A percentile compares a stretch with the other conserved stretches of the same genome.
Conservation (phyloP, 92 coral and sea anemone species). For the Pocillopora meandrina region DNA sequence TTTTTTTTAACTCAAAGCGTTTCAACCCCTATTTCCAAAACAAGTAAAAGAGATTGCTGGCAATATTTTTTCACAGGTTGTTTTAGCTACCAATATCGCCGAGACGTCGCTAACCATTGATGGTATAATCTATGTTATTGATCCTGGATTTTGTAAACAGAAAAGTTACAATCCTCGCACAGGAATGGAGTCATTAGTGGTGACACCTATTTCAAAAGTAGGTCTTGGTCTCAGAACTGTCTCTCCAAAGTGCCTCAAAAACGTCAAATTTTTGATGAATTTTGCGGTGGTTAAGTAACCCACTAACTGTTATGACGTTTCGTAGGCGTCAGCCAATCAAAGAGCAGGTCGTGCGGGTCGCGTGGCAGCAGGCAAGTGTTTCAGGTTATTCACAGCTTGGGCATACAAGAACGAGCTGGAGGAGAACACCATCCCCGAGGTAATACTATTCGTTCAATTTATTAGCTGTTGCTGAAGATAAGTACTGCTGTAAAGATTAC, state of each 20-base stretch:
- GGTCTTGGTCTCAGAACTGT: background rate
- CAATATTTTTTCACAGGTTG: constrained; percentile 57
- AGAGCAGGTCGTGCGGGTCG: constrained; percentile 99
- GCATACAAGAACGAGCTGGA: constrained; percentile 98
- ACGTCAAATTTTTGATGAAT: background rate
- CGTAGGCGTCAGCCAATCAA: constrained; percentile 98
- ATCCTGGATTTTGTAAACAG: constrained; percentile 99
- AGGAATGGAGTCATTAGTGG: constrained; percentile 98
- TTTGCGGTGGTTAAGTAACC: background rate
- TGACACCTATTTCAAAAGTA: constrained; percentile 99
- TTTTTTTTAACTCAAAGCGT: too few species aligned
- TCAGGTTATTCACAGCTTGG: constrained; percentile 98
- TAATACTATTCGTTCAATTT: background rate
- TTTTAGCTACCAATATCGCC: constrained; percentile 96
- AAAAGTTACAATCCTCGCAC: constrained; percentile 99
- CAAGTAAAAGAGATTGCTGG: background rate
- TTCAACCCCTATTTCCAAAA: background rate
- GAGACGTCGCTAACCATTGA: constrained; percentile 97
- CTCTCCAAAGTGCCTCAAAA: background rate
- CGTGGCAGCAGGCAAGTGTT: constrained; percentile 99
- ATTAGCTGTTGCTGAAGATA: background rate
- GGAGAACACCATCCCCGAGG: constrained; percentile 97
- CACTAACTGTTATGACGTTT: background rate
- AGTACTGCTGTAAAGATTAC: too few species aligned
- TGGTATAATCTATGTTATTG: constrained; percentile 97